Evolutionary conservation across 2,888 invertebrate genomes (phyloP).

Genomic region (Aphodius sticticus): DNA sequence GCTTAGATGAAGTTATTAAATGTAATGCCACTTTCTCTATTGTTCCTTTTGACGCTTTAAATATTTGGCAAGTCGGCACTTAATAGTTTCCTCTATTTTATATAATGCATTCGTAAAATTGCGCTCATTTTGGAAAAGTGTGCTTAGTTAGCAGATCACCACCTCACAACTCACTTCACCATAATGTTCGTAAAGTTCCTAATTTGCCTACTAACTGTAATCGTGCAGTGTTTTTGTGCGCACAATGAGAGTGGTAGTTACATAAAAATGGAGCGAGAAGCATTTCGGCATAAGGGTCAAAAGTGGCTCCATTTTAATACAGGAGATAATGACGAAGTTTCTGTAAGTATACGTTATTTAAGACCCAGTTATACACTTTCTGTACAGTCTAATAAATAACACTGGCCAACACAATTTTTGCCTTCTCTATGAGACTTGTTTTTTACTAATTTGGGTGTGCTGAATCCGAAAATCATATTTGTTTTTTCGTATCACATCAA

Average conservation of each 20-base stretch:
- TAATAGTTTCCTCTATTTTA: conserved; percentile 30
- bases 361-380: too few relatives aligned
- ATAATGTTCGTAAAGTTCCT: conserved; percentile 15
- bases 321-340: conserved; percentile 62
- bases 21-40: conserved; percentile 33
- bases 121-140: background rate
- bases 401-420: too few relatives aligned
- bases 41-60: conserved; percentile 30
- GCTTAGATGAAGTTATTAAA: conserved; percentile 4
- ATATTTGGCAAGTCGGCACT: conserved; percentile 30
- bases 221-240: conserved; percentile 8
- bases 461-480: too few relatives aligned
- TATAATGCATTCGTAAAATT: conserved; percentile 29
- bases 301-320: conserved; percentile 67
- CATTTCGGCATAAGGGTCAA: conserved; percentile 45
- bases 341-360: conserved; percentile 60
- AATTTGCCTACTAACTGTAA: conserved; percentile 5
- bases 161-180: background rate
- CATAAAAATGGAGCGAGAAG: conserved; percentile 22
- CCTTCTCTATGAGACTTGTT: too few relatives aligned
- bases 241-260: conserved; percentile 10
- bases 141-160: background rate
- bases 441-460: too few relatives aligned
- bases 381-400: too few relatives aligned
- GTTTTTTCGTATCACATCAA: too few relatives aligned